phyloP scores from a whole-genome alignment of 1,140 invertebrate genomes.

The Tetramorium parvispinum region DNA sequence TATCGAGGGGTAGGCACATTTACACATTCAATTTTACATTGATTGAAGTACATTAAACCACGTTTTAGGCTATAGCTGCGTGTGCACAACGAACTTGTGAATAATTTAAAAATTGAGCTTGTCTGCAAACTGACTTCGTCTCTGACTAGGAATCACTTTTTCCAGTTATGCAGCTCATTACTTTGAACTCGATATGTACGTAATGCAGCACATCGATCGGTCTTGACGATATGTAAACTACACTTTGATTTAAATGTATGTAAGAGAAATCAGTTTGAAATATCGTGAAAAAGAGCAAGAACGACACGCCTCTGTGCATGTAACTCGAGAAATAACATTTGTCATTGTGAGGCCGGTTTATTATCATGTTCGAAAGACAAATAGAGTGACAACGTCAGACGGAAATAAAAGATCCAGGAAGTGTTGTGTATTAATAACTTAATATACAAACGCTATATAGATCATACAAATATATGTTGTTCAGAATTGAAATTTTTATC shows the following conservation, averaged over 20 bases:
- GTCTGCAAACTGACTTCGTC: not conserved
- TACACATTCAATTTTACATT: not conserved
- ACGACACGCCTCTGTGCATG: conserved; percentile 44
- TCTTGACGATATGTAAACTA: conserved; percentile 12
- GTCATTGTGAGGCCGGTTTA: conserved; percentile 16
- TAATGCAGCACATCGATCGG: not conserved
- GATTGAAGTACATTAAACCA: not conserved
- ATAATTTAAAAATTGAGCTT: conserved; percentile 22
- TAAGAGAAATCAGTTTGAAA: conserved; percentile 18
- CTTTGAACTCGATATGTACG: not conserved
- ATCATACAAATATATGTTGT: not conserved
- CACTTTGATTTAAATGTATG: not conserved
- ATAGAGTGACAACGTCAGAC: conserved; percentile 41
- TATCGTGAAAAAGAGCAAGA: conserved; percentile 25
- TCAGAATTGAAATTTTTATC: not conserved
- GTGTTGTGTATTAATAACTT: conserved; percentile 27
- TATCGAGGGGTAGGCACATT: not conserved
- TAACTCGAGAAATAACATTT: conserved; percentile 60
- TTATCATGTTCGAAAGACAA: conserved; percentile 37
- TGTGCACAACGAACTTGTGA: not conserved
- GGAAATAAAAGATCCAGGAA: conserved; percentile 55
- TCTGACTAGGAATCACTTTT: conserved; percentile 23
- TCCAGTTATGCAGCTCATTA: not conserved
- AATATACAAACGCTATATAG: not conserved
- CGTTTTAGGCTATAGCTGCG: not conserved